Evolutionary conservation across 2,888 invertebrate species (phyloP).

Genomic region (Carpatolechia fugitivella): DNA sequence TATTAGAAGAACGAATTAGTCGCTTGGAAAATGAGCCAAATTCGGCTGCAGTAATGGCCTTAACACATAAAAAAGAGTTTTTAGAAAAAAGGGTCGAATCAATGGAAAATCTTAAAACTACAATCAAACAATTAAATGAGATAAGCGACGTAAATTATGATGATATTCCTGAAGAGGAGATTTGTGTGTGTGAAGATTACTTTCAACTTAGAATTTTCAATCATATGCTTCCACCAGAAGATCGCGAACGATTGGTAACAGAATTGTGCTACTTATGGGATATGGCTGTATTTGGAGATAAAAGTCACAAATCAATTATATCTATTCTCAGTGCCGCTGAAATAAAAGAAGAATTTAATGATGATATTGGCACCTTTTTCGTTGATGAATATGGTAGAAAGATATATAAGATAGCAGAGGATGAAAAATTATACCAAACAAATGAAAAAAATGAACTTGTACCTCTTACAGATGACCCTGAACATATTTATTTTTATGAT

Average conservation of each 20-base stretch:
- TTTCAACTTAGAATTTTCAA: constrained; percentile 65
- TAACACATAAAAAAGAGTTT: constrained; percentile 56
- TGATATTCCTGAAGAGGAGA: constrained; percentile 38
- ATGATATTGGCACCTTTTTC: constrained; percentile 60
- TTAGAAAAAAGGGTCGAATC: constrained; percentile 49
- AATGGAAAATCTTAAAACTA: constrained; percentile 56
- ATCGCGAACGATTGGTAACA: constrained; percentile 61
- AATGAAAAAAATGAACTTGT: constrained; percentile 62
- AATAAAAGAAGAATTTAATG: constrained; percentile 59
- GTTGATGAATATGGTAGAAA: constrained; percentile 63
- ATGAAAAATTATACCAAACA: constrained; percentile 52
- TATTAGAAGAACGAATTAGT: constrained; percentile 54
- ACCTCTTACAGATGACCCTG: constrained; percentile 53
- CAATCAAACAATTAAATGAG: constrained; percentile 44
- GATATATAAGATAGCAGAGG: constrained; percentile 57
- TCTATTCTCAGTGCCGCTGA: constrained; percentile 64
- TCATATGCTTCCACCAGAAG: constrained; percentile 50
- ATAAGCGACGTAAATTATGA: constrained; percentile 35
- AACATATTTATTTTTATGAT: constrained; percentile 63
- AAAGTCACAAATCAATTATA: constrained; percentile 58
- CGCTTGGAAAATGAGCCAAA: constrained; percentile 47
- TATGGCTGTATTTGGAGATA: constrained; percentile 55
- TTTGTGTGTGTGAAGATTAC: constrained; percentile 61
- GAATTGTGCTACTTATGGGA: constrained; percentile 66
- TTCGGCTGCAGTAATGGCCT: constrained; percentile 54